phyloP scores from a whole-genome alignment of 2,888 invertebrate genomes.

The Diachrysia chrysitis region DNA sequence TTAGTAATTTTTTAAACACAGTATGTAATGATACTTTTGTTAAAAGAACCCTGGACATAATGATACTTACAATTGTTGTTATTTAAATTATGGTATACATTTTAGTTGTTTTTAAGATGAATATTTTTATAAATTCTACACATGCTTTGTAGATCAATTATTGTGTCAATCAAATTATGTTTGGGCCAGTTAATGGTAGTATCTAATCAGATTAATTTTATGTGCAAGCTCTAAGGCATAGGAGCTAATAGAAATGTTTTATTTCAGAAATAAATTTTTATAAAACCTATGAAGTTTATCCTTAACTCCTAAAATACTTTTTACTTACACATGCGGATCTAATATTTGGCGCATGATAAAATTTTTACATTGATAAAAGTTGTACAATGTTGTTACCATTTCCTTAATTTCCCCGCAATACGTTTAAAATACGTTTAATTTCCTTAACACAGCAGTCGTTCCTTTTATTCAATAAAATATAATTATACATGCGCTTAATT shows the following conservation, averaged over 20 bases:
- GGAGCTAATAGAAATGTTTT: conserved; percentile 77
- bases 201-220: conserved; percentile 59
- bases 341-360: not conserved
- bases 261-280: conserved; percentile 78
- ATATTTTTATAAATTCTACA: conserved; percentile 53
- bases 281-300: conserved; percentile 54
- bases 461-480: no score
- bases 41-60: not conserved
- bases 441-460: no score
- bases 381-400: no score
- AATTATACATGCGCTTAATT: no score
- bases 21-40: conserved; percentile 27
- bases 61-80: conserved; percentile 15
- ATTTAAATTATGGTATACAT: conserved; percentile 26
- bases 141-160: conserved; percentile 51
- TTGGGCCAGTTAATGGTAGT: conserved; percentile 59
- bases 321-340: not conserved
- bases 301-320: not conserved
- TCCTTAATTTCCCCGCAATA: no score
- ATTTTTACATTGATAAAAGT: no score
- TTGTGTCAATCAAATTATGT: conserved; percentile 44
- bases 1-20: conserved; percentile 21
- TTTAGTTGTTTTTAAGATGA: conserved; percentile 33
- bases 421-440: no score
- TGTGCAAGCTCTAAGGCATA: conserved; percentile 70